Evolutionary conservation across 2,113 vertebrate genomes (phyloP).

Genomic region (Gavia stellata): DNA sequence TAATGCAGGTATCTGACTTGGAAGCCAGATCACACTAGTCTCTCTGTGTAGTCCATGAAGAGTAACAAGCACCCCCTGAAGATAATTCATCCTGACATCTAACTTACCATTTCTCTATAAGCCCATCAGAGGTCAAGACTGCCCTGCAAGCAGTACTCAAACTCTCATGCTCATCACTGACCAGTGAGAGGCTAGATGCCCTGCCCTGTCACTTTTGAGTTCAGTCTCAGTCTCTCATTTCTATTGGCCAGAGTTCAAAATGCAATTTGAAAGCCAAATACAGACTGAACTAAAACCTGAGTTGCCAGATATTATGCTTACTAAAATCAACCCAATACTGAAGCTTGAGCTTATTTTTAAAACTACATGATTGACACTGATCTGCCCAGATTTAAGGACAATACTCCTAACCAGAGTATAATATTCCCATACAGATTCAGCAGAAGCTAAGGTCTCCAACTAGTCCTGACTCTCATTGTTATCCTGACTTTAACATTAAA

Average conservation of each 20-base stretch:
- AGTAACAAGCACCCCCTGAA: neutral
- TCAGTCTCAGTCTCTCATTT: neutral
- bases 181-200: neutral
- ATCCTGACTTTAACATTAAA: neutral
- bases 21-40: neutral
- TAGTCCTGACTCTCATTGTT: neutral
- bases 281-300: neutral
- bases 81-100: neutral
- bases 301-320: neutral
- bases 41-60: neutral
- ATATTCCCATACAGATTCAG: neutral
- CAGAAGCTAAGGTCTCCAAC: neutral
- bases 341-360: neutral
- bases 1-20: neutral
- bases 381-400: neutral
- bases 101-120: neutral
- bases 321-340: neutral
- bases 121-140: neutral
- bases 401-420: neutral
- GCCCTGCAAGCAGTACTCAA: neutral
- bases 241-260: neutral
- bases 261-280: neutral
- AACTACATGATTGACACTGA: neutral
- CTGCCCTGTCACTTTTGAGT: neutral
- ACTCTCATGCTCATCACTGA: rapidly evolving